Evolutionary conservation across 2,113 vertebrate species (phyloP).

Genomic region (Tricholaema leucomelas): DNA sequence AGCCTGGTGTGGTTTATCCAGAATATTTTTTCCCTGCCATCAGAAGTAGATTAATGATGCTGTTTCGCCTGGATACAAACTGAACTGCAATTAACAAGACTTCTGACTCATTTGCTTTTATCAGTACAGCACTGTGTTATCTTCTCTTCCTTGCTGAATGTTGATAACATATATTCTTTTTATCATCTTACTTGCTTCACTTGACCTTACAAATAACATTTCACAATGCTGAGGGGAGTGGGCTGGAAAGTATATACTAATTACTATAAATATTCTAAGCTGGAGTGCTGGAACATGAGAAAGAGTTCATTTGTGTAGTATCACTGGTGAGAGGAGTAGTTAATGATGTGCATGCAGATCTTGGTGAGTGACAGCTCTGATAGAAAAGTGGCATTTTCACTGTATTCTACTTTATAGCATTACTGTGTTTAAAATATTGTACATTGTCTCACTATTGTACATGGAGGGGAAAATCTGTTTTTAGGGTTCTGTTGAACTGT

Average conservation of each 20-base stretch:
- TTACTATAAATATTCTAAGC: background rate
- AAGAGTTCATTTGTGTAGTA: background rate
- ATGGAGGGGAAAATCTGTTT: background rate
- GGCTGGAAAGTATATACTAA: background rate
- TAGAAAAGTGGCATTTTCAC: background rate
- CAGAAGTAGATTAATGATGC: background rate
- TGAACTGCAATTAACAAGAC: background rate
- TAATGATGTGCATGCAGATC: background rate
- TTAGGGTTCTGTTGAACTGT: background rate
- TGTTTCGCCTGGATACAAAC: background rate
- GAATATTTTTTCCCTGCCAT: background rate
- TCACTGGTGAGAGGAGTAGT: background rate
- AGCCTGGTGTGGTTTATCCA: background rate
- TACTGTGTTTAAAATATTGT: background rate
- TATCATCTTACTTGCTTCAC: background rate
- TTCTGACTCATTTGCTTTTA: background rate
- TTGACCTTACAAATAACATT: background rate
- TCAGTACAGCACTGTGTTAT: background rate
- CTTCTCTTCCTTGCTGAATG: background rate
- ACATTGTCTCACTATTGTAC: background rate
- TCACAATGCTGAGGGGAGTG: background rate
- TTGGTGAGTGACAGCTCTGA: background rate
- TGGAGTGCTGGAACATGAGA: background rate
- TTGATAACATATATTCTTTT: background rate
- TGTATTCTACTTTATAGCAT: background rate